phyloP scores from a whole-genome alignment of 2,888 invertebrate species.

The Catocala sponsa region DNA sequence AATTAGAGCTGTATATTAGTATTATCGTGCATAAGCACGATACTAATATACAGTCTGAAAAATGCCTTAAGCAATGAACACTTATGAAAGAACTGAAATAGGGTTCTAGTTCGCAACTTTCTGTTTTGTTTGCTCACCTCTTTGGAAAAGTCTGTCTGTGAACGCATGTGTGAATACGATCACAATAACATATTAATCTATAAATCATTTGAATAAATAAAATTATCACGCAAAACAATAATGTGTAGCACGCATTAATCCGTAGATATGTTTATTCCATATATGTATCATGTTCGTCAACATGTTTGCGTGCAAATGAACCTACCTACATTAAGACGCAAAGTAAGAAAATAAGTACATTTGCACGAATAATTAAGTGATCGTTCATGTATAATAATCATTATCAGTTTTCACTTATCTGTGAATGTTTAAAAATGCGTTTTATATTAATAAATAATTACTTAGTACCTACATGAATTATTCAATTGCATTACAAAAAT shows the following conservation, averaged over 20 bases:
- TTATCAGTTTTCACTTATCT: conserved; percentile 29
- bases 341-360: neutral
- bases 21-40: too few relatives aligned
- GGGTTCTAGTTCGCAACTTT: too few relatives aligned
- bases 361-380: conserved; percentile 9
- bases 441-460: too few relatives aligned
- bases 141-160: too few relatives aligned
- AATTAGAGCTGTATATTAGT: too few relatives aligned
- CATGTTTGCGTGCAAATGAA: conserved; percentile 1
- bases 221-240: conserved; percentile 25
- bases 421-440: neutral
- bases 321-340: neutral
- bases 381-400: conserved; percentile 18
- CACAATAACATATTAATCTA: neutral
- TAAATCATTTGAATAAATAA: neutral
- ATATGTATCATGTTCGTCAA: neutral
- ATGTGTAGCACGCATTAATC: conserved; percentile 15
- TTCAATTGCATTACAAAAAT: too few relatives aligned
- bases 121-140: too few relatives aligned
- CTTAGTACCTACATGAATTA: too few relatives aligned
- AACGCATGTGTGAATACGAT: too few relatives aligned
- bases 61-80: too few relatives aligned
- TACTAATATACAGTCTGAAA: too few relatives aligned
- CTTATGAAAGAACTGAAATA: too few relatives aligned
- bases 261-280: neutral